A percentile compares a stretch with the other conserved stretches of the same genome.
phyloP scores from a whole-genome alignment of 2,113 vertebrate species.

The Phyllopteryx taeniolatus region DNA sequence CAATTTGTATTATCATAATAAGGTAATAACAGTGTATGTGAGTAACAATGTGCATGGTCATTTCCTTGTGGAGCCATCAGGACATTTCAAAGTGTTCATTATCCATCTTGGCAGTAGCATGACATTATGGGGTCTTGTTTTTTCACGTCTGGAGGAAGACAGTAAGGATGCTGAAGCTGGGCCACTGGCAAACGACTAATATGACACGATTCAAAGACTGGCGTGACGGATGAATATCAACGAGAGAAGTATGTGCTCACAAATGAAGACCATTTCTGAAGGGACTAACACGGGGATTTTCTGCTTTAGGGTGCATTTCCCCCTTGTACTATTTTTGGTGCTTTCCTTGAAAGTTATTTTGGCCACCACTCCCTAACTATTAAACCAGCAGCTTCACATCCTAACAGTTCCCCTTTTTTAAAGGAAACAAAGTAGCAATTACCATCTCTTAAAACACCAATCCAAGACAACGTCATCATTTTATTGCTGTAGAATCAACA shows the following conservation, averaged over 20 bases:
- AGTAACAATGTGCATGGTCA: conserved; percentile 30
- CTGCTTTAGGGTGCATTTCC: conserved; percentile 47
- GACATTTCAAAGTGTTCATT: conserved; percentile 22
- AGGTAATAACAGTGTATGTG: conserved; percentile 41
- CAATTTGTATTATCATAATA: conserved; percentile 12
- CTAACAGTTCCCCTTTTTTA: conserved; percentile 20
- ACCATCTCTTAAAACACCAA: conserved; percentile 5
- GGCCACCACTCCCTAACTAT: conserved; percentile 54
- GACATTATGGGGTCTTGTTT: not conserved
- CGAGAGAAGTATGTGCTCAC: conserved; percentile 11
- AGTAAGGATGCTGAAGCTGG: not conserved
- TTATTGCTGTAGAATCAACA: conserved; percentile 40
- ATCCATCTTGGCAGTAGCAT: not conserved
- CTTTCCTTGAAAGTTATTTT: conserved; percentile 52
- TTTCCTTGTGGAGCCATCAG: conserved; percentile 31
- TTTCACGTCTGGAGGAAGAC: not conserved
- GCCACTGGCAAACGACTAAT: not conserved
- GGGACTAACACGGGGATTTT: conserved; percentile 35
- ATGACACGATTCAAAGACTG: not conserved
- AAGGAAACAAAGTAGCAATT: conserved; percentile 27
- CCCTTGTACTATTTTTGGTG: conserved; percentile 42
- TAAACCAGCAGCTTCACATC: conserved; percentile 37
- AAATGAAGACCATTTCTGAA: conserved; percentile 16
- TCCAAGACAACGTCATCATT: conserved; percentile 6
- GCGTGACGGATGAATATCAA: not conserved